phyloP scores from a whole-genome alignment of 2,113 vertebrate genomes.

The Nycticryphes semicollaris region DNA sequence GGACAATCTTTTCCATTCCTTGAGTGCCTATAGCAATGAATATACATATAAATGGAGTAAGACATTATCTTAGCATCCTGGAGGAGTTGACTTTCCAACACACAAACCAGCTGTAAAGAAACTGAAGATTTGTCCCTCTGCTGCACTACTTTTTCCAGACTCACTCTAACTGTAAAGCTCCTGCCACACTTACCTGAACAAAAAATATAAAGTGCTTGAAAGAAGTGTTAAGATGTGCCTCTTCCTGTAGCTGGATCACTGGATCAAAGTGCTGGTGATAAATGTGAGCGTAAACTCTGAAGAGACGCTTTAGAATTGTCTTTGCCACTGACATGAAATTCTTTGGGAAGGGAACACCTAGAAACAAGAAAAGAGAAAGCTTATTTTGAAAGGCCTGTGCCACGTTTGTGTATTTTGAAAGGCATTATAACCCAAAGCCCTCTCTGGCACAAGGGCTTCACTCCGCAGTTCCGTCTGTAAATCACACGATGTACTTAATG shows the following conservation, averaged over 20 bases:
- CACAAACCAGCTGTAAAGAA: background rate
- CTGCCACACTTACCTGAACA: conserved; percentile 75
- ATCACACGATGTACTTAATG: fast-evolving
- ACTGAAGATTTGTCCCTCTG: background rate
- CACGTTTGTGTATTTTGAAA: fast-evolving
- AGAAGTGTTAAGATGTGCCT: conserved; percentile 85
- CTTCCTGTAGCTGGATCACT: conserved; percentile 84
- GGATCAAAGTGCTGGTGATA: conserved; percentile 87
- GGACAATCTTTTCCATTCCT: no score
- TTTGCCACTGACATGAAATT: conserved; percentile 88
- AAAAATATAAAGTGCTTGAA: conserved; percentile 90
- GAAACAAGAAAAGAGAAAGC: background rate
- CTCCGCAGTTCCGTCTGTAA: background rate
- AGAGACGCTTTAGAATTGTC: conserved; percentile 84
- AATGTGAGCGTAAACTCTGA: conserved; percentile 84
- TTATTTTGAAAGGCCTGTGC: background rate
- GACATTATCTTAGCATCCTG: background rate
- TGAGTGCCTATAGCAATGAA: background rate
- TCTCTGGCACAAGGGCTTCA: background rate
- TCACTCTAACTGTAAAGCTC: background rate
- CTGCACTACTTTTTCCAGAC: background rate
- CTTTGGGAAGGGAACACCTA: conserved; percentile 84
- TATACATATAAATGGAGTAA: background rate
- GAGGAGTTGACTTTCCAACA: background rate
- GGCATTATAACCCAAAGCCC: background rate